Base-by-base conservation (phyloP, 2,113 vertebrate species). In the Psophia crepitans region DNA sequence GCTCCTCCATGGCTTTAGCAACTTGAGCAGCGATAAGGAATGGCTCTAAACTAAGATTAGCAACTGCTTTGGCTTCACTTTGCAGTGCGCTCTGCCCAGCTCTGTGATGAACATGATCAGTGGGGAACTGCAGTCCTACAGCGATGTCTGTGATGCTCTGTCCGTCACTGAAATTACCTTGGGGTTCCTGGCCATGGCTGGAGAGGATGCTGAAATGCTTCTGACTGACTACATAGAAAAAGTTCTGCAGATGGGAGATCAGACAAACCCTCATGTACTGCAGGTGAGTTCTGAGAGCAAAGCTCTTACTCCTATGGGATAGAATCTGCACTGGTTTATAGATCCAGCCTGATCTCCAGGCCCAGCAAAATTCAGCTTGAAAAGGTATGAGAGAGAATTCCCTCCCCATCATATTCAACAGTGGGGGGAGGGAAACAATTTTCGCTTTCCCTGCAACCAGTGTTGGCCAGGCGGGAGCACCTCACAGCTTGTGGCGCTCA, bases 111-210 rank as follows among this genome's bases (percentile, higher is more conserved):
- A 90, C 19, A 87, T 95, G 21, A 95, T 99, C 94, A 95, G 97
- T 17, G 98, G 98, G 56, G 99, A 99, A 68, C 98, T 99, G 35
- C 98, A 98, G 92, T 98, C 98, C 49, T 99, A 99, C 96, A 99
- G 98, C 9, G 99, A 99, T 8, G 98, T 98, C 95, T 99, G 99
- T 56, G 99, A 99, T 51, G 99, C 99, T 17, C 96, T 99, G 87
- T 98, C 98, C 12, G 95, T 98, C 14, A 82, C 98, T 69, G 99
- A 99, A 91, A 97, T 99, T 58, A 98, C 98, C 5, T 90, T 99
- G 64, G 98, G 99, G 15, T 99, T 99, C 96, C 98, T 99, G 75
- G 98, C 99, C 96, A 99, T 98, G 92, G 98, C 98, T 8, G 99
- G 99, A 4, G 99, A 98, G 77, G 96, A 98, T 1, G 71, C 98